Evolutionary conservation across 2,113 vertebrate species (phyloP), one percentile per base, ranked within the genome.

Genomic region (Oplegnathus fasciatus): DNA sequence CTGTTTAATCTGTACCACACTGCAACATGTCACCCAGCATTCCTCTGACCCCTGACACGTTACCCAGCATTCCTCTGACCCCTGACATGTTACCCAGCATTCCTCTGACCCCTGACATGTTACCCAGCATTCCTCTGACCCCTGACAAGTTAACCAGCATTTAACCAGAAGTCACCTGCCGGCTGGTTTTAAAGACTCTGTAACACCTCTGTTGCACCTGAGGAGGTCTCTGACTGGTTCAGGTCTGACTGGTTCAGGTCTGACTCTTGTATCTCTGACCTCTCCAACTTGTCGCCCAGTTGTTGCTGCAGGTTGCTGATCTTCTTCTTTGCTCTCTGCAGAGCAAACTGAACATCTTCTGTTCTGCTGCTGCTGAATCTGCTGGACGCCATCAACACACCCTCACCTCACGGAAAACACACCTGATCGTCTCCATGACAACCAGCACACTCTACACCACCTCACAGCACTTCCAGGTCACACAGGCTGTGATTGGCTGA

Each of bases 261-360:
- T n/a, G n/a, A n/a, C 42, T 13, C 42, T 18, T n/a, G n/a, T 5
- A 46, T 3, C 5, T 40, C 18, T 32, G 20, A 28, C 24, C 7
- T 30, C 4, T 86, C 94, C 92, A 90, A 94, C 93, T 77, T 86
- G 71, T 62, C n/a, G 42, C 46, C 80, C 28, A 95, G 82, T 50
- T 92, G 89, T 57, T 78, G 83, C 78, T 95, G 91, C 75, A 95
- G 89, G 17, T 68, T 78, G 60, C 55, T 83, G 61, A 96, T 94
- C 89, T 94, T 95, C 40, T 78, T 86, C 82, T 92, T 94, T 1
- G 92, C 92, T 84, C 94, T 91, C 75, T 87, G 93, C 20, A 96
- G 82, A 80, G 94, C 95, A 7, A 79, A 62, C 22, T 91, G 89
- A 42, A 95, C 92, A 4, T 95, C 94, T 20, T 76, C 55, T 28